Evolutionary conservation across 2,113 vertebrate species (phyloP).

Genomic region (Sander lucioperca): DNA sequence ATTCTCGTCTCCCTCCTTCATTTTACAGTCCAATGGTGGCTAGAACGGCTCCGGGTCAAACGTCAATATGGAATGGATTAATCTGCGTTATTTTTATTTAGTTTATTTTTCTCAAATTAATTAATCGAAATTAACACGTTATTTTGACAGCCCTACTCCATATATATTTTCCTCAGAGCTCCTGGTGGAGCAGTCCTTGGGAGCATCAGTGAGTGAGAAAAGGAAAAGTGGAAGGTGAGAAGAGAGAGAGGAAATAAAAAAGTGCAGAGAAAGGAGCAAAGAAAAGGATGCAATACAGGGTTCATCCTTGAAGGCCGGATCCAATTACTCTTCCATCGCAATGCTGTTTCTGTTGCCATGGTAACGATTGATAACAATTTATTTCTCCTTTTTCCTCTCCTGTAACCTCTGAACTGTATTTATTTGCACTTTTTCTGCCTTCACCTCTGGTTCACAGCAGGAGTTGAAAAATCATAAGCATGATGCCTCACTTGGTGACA

Average conservation of each 20-base stretch:
- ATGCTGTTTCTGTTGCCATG: conserved; percentile 51
- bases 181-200: conserved; percentile 22
- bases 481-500: background rate
- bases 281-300: conserved; percentile 40
- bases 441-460: conserved; percentile 7
- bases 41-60: too few relatives aligned
- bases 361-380: conserved; percentile 45
- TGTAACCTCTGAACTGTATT: conserved; percentile 45
- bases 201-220: conserved; percentile 5
- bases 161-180: conserved; percentile 35
- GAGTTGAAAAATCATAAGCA: conserved; percentile 39
- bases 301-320: conserved; percentile 58
- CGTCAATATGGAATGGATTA: too few relatives aligned
- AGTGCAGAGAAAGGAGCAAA: conserved; percentile 20
- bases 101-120: too few relatives aligned
- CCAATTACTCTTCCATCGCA: conserved; percentile 45
- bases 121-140: too few relatives aligned
- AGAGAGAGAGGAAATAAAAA: conserved; percentile 42
- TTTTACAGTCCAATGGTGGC: too few relatives aligned
- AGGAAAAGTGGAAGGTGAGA: conserved; percentile 19
- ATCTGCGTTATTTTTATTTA: too few relatives aligned
- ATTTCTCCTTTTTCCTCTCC: conserved; percentile 10
- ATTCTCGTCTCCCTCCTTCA: too few relatives aligned
- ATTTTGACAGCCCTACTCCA: too few relatives aligned
- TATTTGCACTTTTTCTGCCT: conserved; percentile 49